Percentiles rank a stretch among this genome's conserved stretches.
Evolutionary conservation across 2,888 invertebrate species (phyloP).

Genomic region (Byasa hedistus): DNA sequence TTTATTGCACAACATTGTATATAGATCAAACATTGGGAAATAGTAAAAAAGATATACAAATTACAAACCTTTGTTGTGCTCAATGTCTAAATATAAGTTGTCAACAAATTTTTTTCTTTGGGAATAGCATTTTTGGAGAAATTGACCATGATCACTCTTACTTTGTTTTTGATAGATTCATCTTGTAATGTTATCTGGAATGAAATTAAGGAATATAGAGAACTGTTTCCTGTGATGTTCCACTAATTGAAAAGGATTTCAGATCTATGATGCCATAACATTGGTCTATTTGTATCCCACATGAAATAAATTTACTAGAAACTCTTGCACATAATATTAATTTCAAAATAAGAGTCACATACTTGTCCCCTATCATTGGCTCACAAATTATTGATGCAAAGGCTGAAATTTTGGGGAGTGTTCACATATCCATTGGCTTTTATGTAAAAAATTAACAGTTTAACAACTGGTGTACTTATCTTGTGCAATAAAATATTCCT

Average conservation of each 20-base stretch:
- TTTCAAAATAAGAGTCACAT: no score
- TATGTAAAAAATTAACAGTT: no score
- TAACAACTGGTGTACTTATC: no score
- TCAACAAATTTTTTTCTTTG: constrained; percentile 61
- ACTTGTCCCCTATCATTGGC: no score
- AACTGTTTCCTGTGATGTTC: not conserved
- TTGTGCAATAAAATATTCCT: no score
- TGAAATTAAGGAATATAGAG: constrained; percentile 10
- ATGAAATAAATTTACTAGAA: no score
- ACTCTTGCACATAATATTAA: no score
- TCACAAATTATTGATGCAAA: no score
- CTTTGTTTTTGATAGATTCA: constrained; percentile 74
- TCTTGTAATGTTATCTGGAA: constrained; percentile 77
- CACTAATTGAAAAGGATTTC: not conserved
- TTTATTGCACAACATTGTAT: not conserved
- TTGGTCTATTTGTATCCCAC: no score
- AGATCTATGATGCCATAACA: not conserved
- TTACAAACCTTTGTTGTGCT: constrained; percentile 62
- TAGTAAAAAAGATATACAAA: not conserved
- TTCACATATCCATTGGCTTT: no score
- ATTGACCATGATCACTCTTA: constrained; percentile 73
- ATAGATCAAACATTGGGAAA: not conserved
- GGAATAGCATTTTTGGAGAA: constrained; percentile 57
- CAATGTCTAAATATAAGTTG: constrained; percentile 67
- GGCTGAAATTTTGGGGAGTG: no score